Evolutionary conservation across 2,113 vertebrate genomes (phyloP), one percentile per base, ranked within the genome.

Genomic region (Anguilla rostrata): DNA sequence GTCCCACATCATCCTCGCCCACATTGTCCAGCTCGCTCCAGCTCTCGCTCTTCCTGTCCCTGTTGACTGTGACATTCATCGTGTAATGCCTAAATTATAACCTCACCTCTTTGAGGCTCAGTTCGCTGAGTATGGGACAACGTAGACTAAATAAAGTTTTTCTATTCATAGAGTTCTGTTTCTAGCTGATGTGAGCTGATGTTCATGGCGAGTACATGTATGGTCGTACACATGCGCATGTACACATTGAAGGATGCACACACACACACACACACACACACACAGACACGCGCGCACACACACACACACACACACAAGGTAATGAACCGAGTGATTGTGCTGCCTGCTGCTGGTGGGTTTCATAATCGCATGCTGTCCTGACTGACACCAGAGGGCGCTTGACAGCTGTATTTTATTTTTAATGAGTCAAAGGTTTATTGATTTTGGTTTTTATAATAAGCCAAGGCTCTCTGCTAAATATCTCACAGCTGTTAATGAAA

Each of bases 1-100:
- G 34, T 14, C 89, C 83, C 49, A 85, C 75, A 1, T 85, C 90
- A n/a, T 80, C 85, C 84, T 84, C 46, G 63, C 26, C 46, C 14
- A 8, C 43, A 46, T 43, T 8, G 43, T 5, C 43, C 34, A 34
- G 43, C 43, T 8, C 43, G 43, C 43, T 12, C 12, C 49, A 12
- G 9, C 49, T 75, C 41, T 29, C 26, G 75, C 78, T 85, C 18
- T 29, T 81, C 53, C 49, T 85, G 84, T 20, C 49, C 75, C 43
- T 81, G 20, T 29, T 85, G 71, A 53, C 84, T 71, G n/a, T 80
- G 84, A 78, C 78, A 40, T 85, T 53, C 22, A 40, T 78, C 41
- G n/a, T 46, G 26, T 84, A 41, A 84, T 53, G 43, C n/a, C 71
- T n/a, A n/a, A 75, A 26, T 34, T 12, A 12, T 34, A n/a, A 75